phyloP scores from a whole-genome alignment of 2,113 vertebrate species.

The Gasterosteus aculeatus region DNA sequence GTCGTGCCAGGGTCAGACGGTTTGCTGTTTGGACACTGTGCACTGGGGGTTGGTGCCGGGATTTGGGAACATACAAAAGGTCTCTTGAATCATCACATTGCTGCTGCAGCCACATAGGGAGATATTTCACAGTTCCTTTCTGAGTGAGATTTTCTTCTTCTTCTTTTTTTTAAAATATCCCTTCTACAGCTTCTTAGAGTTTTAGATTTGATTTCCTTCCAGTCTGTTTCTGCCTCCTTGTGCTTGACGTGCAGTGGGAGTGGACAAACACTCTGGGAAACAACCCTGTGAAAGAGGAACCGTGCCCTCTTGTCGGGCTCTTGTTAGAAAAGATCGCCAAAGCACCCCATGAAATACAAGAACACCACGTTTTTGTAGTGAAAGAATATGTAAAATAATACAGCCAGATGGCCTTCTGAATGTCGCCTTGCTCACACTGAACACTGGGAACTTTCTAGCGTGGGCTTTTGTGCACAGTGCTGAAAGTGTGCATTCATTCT shows the following conservation, averaged over 20 bases:
- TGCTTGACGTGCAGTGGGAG: conserved; percentile 48
- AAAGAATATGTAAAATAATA: conserved; percentile 86
- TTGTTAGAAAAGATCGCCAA: conserved; percentile 63
- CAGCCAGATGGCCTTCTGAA: conserved; percentile 84
- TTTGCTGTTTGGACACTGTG: conserved; percentile 54
- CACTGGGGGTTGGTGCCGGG: conserved; percentile 50
- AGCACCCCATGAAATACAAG: conserved; percentile 77
- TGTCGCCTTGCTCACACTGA: conserved; percentile 70
- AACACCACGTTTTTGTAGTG: conserved; percentile 75
- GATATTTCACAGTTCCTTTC: conserved; percentile 23
- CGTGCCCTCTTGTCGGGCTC: conserved; percentile 63
- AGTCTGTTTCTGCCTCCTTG: conserved; percentile 38
- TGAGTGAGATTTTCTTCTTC: conserved; percentile 5
- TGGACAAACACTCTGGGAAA: conserved; percentile 70
- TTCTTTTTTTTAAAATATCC: conserved; percentile 19
- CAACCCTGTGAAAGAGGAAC: conserved; percentile 78
- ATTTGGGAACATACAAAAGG: conserved; percentile 65
- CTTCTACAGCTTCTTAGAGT: conserved; percentile 34
- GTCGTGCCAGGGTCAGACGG: conserved; percentile 64
- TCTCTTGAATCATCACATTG: conserved; percentile 66
- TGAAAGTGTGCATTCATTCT: conserved; percentile 82
- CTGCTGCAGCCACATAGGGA: conserved; percentile 34
- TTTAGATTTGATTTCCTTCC: conserved; percentile 40
- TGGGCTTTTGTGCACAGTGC: conserved; percentile 77
- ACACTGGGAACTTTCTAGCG: conserved; percentile 81